These are phyloP conservation scores for Cephalopachus bancanus DNA, from an alignment of 2,797 vertebrate genomes.

Conservation along the genomic window DNA sequence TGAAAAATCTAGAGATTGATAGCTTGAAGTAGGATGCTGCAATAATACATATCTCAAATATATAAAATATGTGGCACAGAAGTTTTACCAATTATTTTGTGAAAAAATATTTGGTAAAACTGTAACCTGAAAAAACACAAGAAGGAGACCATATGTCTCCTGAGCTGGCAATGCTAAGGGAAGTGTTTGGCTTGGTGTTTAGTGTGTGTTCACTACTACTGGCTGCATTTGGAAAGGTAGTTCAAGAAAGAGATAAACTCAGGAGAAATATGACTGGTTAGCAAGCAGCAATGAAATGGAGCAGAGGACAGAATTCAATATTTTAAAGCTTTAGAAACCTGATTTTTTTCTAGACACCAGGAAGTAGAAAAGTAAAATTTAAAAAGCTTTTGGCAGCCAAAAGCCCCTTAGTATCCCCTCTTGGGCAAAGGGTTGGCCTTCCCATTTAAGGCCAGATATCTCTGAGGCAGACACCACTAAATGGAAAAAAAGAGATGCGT, in stretches of 20 bases:
- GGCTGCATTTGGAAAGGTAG: neutral
- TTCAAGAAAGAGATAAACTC: neutral
- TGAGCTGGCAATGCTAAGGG: neutral
- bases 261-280: neutral
- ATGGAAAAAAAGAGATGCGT: neutral
- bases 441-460: neutral
- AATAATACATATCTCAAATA: neutral
- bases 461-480: neutral
- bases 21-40: neutral
- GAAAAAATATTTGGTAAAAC: neutral
- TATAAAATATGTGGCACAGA: neutral
- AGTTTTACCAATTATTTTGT: neutral
- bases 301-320: conserved; percentile 29
- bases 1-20: neutral
- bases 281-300: neutral
- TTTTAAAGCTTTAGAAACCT: conserved; percentile 30
- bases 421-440: neutral
- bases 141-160: neutral
- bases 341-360: conserved; percentile 16
- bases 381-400: conserved; percentile 48
- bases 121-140: neutral
- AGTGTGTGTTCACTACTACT: neutral
- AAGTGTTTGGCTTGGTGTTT: neutral
- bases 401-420: neutral
- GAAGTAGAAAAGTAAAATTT: conserved; percentile 40